A percentile compares a stretch with the other conserved stretches of the same genome.
Conservation (phyloP, 2,888 invertebrate genomes). For the Aromia moschata region DNA sequence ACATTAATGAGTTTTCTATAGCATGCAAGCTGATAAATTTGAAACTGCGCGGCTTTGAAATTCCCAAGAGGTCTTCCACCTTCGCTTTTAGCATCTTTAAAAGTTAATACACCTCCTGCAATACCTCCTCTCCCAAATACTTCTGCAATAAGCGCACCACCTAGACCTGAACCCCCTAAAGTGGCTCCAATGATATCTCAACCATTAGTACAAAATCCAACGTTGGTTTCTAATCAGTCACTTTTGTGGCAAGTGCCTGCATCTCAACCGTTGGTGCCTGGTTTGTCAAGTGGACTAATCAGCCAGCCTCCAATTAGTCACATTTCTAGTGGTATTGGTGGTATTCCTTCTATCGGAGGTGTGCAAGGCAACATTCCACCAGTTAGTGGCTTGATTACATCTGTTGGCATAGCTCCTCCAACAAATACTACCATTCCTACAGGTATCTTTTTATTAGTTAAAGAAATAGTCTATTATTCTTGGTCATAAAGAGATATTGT, state of each 20-base stretch:
- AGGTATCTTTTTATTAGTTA: conserved; percentile 17
- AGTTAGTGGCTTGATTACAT: conserved; percentile 38
- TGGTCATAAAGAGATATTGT: neutral
- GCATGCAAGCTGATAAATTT: conserved; percentile 95
- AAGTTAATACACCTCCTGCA: conserved; percentile 61
- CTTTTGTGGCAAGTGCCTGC: conserved; percentile 24
- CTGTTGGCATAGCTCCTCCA: conserved; percentile 53
- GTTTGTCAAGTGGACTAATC: conserved; percentile 24
- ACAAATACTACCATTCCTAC: conserved; percentile 30
- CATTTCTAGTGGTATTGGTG: conserved; percentile 29
- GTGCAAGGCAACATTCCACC: conserved; percentile 39
- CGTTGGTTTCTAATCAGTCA: conserved; percentile 31
- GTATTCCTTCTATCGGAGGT: conserved; percentile 19
- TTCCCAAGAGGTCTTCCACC: conserved; percentile 89
- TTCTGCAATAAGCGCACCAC: conserved; percentile 56
- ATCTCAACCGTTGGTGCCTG: conserved; percentile 30
- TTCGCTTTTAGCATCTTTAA: conserved; percentile 74
- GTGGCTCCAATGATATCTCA: conserved; percentile 53
- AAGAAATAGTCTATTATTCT: neutral
- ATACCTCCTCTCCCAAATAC: conserved; percentile 56
- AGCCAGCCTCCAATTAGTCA: conserved; percentile 31
- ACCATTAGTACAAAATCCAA: conserved; percentile 54
- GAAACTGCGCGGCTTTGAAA: conserved; percentile 89
- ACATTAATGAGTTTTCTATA: conserved; percentile 95
- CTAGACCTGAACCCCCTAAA: conserved; percentile 57